Conservation (phyloP, 2,888 invertebrate genomes). For the Cremastobaeus sp. region DNA sequence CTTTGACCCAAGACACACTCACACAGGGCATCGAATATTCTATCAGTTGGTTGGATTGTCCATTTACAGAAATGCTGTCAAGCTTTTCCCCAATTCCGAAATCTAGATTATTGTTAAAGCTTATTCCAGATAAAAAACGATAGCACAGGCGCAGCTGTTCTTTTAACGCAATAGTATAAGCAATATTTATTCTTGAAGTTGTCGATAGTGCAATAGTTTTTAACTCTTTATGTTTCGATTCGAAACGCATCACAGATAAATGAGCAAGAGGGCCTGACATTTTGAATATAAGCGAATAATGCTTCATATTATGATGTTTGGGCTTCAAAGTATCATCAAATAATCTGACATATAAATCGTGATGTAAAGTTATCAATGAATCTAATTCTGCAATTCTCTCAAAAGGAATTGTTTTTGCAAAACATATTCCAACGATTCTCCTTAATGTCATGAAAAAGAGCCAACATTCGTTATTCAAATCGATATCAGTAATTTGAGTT, state of each 20-base stretch:
- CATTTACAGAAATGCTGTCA: no score
- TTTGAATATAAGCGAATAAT: neutral
- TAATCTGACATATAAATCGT: neutral
- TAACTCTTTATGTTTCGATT: no score
- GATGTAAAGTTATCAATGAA: neutral
- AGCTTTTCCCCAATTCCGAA: no score
- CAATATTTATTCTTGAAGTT: no score
- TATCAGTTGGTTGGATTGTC: no score
- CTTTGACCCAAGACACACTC: neutral
- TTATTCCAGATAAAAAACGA: no score
- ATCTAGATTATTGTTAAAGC: no score
- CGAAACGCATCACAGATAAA: no score
- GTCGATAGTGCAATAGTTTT: no score
- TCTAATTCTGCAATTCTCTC: neutral
- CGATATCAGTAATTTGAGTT: neutral
- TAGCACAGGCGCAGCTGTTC: no score
- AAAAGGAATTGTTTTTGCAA: conserved; percentile 12
- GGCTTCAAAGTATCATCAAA: neutral
- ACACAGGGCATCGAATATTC: conserved; percentile 1
- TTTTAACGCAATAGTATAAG: no score
- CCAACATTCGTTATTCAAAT: neutral
- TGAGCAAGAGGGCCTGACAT: no score
- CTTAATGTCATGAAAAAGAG: neutral
- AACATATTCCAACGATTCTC: conserved; percentile 15
- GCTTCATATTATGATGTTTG: neutral